Percentiles rank a stretch among this genome's conserved stretches.
phyloP scores from a whole-genome alignment of 2,113 vertebrate genomes.

The Eira barbara region DNA sequence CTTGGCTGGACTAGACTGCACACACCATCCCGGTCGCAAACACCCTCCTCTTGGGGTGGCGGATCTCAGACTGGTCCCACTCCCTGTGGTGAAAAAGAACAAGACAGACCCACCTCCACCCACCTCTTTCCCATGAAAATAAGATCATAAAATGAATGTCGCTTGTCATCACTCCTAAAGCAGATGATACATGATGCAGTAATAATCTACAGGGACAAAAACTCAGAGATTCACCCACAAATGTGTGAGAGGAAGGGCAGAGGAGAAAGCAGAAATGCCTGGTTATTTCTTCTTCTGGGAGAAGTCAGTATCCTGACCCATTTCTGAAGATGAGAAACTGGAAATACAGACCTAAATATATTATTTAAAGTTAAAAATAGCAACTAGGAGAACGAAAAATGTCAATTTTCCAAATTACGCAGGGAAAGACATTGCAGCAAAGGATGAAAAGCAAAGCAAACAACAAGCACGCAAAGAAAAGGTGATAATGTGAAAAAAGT shows the following conservation, averaged over 20 bases:
- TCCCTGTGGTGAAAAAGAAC: not conserved
- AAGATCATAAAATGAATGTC: not conserved
- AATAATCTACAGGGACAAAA: not conserved
- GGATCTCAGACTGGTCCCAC: not conserved
- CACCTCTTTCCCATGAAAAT: not conserved
- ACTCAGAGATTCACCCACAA: not conserved
- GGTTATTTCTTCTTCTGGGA: not conserved
- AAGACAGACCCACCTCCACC: not conserved
- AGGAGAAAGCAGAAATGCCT: not conserved
- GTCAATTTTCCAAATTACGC: not conserved
- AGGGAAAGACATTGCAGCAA: not conserved
- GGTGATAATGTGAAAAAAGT: not conserved
- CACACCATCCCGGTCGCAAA: rapidly evolving
- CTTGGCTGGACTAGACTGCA: not conserved
- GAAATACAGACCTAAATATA: not conserved
- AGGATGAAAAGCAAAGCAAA: not conserved
- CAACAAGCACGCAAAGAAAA: not conserved
- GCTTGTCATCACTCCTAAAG: not conserved
- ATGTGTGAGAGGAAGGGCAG: not conserved
- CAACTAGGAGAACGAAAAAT: not conserved
- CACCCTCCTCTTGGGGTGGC: no score
- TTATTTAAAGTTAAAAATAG: not conserved
- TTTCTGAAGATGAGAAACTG: not conserved
- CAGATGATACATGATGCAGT: not conserved
- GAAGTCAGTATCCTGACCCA: not conserved